A percentile compares a stretch with the other conserved stretches of the same genome.
These are phyloP conservation scores for Cherax quadricarinatus DNA, from an alignment of 1,140 invertebrate genomes.

Conservation along the genomic window DNA sequence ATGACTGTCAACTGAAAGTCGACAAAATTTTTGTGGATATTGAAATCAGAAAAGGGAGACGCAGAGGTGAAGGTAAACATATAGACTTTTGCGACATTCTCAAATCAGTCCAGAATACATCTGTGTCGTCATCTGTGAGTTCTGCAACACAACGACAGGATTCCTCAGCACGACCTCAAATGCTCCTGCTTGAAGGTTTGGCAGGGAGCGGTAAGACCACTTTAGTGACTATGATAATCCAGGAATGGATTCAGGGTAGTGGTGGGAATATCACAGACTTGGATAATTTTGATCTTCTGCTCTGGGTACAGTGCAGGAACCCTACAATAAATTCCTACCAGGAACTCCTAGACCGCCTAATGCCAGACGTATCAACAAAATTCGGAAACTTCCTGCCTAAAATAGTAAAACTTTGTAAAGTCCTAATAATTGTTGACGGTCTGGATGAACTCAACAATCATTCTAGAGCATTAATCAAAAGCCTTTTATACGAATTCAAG, in stretches of 20 bases:
- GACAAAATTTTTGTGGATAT: neutral
- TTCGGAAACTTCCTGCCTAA: neutral
- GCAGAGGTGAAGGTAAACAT: neutral
- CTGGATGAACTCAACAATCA: slow-evolving; percentile 22
- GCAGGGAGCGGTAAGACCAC: slow-evolving; percentile 6
- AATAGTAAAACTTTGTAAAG: neutral
- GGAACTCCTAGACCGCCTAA: neutral
- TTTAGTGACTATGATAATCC: neutral
- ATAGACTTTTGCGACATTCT: neutral
- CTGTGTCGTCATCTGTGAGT: neutral
- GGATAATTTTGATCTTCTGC: neutral
- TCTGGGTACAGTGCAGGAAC: neutral
- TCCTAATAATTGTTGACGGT: neutral
- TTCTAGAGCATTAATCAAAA: neutral
- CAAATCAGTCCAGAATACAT: neutral
- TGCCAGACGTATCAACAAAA: neutral
- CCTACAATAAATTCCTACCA: neutral
- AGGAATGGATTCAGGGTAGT: neutral
- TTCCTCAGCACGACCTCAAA: neutral
- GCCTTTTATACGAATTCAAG: slow-evolving; percentile 3
- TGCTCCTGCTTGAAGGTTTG: neutral
- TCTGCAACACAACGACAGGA: too few species aligned
- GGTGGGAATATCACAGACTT: neutral
- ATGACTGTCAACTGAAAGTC: neutral
- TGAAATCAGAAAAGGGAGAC: neutral